Conservation (phyloP, 2,888 invertebrate species). For the Maniola hyperantus region DNA sequence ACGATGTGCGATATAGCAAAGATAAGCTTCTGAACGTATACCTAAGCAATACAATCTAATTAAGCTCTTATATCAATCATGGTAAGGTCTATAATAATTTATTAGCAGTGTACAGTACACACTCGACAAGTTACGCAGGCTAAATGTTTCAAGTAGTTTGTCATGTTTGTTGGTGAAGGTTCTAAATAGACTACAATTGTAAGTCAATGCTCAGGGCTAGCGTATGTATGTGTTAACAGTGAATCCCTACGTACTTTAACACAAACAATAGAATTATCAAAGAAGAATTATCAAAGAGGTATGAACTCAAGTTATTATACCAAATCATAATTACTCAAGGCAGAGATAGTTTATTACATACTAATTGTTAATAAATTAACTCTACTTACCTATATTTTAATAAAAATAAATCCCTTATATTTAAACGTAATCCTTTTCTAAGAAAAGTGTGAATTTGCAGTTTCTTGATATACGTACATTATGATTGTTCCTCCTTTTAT, state of each 20-base stretch:
- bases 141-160: constrained; percentile 32
- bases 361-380: no score
- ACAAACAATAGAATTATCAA: not conserved
- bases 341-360: no score
- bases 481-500: no score
- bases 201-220: constrained; percentile 20
- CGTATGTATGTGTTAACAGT: not conserved
- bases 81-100: constrained; percentile 17
- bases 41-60: constrained; percentile 10
- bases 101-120: not conserved
- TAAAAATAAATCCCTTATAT: no score
- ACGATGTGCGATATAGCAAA: constrained; percentile 19
- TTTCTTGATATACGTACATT: no score
- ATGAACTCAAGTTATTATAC: not conserved
- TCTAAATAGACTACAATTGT: constrained; percentile 23
- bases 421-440: no score
- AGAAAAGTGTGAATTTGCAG: no score
- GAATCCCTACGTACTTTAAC: not conserved
- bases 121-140: constrained; percentile 21
- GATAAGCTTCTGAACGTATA: constrained; percentile 19
- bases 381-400: no score
- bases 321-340: no score
- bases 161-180: constrained; percentile 24
- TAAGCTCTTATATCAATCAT: not conserved
- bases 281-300: not conserved